Evolutionary conservation across 2,888 invertebrate genomes (phyloP).

Genomic region (Athetis lepigone): DNA sequence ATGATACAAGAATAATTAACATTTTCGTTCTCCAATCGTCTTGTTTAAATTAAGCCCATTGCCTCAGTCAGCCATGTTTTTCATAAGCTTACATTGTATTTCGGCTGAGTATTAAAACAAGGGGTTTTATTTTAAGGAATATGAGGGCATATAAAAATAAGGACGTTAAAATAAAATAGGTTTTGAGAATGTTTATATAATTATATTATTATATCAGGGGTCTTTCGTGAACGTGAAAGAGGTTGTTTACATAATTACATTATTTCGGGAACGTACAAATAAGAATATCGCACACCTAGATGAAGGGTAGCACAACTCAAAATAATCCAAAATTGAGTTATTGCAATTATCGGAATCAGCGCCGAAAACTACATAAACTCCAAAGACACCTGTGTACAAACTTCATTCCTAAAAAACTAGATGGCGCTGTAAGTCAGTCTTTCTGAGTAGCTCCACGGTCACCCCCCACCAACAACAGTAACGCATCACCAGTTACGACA

Average conservation of each 20-base stretch:
- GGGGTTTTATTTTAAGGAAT: background rate
- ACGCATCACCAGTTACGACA: conserved; percentile 12
- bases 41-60: background rate
- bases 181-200: too few relatives aligned
- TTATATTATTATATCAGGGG: too few relatives aligned
- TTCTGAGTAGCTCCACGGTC: conserved; percentile 7
- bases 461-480: conserved; percentile 11
- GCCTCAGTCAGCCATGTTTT: conserved; percentile 2
- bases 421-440: conserved; percentile 11
- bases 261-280: too few relatives aligned
- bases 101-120: too few relatives aligned
- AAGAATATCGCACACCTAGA: background rate
- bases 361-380: conserved; percentile 5
- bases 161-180: too few relatives aligned
- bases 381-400: background rate
- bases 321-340: conserved; percentile 6
- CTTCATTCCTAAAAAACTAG: conserved; percentile 15
- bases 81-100: conserved; percentile 10
- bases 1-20: background rate
- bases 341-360: conserved; percentile 8
- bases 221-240: too few relatives aligned
- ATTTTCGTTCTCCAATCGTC: background rate
- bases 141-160: too few relatives aligned
- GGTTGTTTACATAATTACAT: too few relatives aligned
- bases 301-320: conserved; percentile 7